A percentile compares a stretch with the other conserved stretches of the same genome.
Evolutionary conservation across 2,797 vertebrate genomes (phyloP).

Genomic region (Sebastes baramenuke): DNA sequence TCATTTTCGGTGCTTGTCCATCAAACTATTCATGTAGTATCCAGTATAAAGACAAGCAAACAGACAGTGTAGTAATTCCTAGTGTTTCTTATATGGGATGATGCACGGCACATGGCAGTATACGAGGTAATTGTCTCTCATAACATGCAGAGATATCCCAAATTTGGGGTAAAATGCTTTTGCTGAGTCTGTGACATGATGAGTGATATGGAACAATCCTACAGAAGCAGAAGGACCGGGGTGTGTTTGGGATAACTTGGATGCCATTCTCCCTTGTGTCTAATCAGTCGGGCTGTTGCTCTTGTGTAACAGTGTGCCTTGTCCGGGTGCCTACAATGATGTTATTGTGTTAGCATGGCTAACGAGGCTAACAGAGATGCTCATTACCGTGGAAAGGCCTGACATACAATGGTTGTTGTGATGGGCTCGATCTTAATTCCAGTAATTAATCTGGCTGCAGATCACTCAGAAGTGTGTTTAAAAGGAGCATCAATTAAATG

Average conservation of each 20-base stretch:
- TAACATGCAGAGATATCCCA: background rate
- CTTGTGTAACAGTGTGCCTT: slow-evolving; percentile 63
- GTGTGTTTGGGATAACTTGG: slow-evolving; percentile 40
- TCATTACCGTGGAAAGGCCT: slow-evolving; percentile 67
- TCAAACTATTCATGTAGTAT: too few relatives aligned
- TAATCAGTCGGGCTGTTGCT: slow-evolving; percentile 63
- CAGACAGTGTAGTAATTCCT: background rate
- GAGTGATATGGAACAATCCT: background rate
- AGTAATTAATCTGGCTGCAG: slow-evolving; percentile 77
- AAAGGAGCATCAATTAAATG: slow-evolving; percentile 27
- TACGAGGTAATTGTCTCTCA: background rate
- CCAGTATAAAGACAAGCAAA: background rate
- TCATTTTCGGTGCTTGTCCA: too few relatives aligned
- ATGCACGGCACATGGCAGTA: background rate
- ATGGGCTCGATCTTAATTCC: slow-evolving; percentile 77
- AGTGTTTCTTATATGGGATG: background rate
- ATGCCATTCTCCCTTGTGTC: slow-evolving; percentile 37
- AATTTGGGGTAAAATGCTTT: background rate
- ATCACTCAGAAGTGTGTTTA: slow-evolving; percentile 50
- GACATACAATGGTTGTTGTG: slow-evolving; percentile 63
- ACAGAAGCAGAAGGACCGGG: background rate
- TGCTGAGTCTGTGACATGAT: background rate
- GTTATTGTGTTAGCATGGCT: slow-evolving; percentile 74
- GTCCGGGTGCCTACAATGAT: slow-evolving; percentile 64
- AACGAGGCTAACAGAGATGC: slow-evolving; percentile 71